Conservation (phyloP, 2,113 vertebrate species). For the Oncorhynchus tshawytscha region DNA sequence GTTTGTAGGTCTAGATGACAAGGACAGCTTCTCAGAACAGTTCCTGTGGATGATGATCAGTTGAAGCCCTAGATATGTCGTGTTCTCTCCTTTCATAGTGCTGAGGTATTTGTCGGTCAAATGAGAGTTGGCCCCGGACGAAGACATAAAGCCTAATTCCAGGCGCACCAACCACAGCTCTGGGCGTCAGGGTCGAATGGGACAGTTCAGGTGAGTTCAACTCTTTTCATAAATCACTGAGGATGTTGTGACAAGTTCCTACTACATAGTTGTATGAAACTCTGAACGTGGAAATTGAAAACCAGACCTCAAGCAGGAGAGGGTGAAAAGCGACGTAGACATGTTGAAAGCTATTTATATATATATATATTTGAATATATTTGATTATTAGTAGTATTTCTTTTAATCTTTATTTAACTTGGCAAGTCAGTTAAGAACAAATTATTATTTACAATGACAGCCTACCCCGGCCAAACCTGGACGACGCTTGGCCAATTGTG, state of each 20-base stretch:
- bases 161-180: conserved; percentile 64
- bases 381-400: no score
- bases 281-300: neutral
- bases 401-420: no score
- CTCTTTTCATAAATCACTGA: conserved; percentile 65
- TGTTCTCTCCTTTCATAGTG: conserved; percentile 56
- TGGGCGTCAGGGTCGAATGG: conserved; percentile 69
- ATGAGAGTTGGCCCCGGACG: conserved; percentile 59
- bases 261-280: neutral
- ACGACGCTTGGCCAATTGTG: no score
- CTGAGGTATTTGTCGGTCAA: conserved; percentile 54
- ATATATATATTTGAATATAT: no score
- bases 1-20: conserved; percentile 54
- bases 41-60: conserved; percentile 49
- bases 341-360: no score
- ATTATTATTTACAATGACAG: no score
- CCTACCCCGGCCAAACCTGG: no score
- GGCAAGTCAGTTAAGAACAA: no score
- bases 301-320: neutral
- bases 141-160: conserved; percentile 60
- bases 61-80: conserved; percentile 48
- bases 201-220: conserved; percentile 62
- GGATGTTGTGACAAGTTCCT: conserved; percentile 64
- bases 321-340: no score
- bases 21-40: conserved; percentile 49